A percentile compares a stretch with the other conserved stretches of the same genome.
Evolutionary conservation across 1,140 invertebrate species (phyloP).

Genomic region (Hyles euphorbiae): DNA sequence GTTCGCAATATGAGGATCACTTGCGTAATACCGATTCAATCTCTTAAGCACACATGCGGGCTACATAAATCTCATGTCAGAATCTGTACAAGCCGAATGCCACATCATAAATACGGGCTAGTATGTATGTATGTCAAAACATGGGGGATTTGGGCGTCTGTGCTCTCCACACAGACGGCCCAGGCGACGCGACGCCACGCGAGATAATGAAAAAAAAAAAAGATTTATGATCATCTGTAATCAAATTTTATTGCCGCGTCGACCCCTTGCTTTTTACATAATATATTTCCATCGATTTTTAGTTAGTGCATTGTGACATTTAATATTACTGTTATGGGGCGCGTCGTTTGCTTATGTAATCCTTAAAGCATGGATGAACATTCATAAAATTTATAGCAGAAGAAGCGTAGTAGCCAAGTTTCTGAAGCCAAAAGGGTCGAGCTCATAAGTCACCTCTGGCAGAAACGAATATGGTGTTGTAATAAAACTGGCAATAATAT

Average conservation of each 20-base stretch:
- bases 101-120: slow-evolving; percentile 60
- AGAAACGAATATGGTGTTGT: slow-evolving; percentile 52
- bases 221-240: slow-evolving; percentile 72
- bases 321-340: too few relatives aligned
- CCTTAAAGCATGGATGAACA: too few relatives aligned
- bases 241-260: slow-evolving; percentile 67
- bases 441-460: slow-evolving; percentile 35
- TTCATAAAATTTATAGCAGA: too few relatives aligned
- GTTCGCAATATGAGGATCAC: slow-evolving; percentile 27
- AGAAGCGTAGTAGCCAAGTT: slow-evolving; percentile 35
- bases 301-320: slow-evolving; percentile 2
- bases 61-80: slow-evolving; percentile 70
- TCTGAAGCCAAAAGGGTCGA: slow-evolving; percentile 58
- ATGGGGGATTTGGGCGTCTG: slow-evolving; percentile 58
- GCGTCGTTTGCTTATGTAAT: too few relatives aligned
- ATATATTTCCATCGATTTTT: slow-evolving; percentile 9
- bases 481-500: slow-evolving; percentile 52
- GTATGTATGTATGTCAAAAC: slow-evolving; percentile 67
- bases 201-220: slow-evolving; percentile 70
- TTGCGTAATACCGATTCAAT: slow-evolving; percentile 62
- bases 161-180: slow-evolving; percentile 41
- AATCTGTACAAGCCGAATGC: slow-evolving; percentile 46
- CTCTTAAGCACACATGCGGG: slow-evolving; percentile 62
- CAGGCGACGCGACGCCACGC: slow-evolving; percentile 42
- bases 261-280: slow-evolving; percentile 38